A percentile compares a stretch with the other conserved stretches of the same genome.
Evolutionary conservation across 2,888 invertebrate genomes (phyloP).

Genomic region (Iphiclides podalirius): DNA sequence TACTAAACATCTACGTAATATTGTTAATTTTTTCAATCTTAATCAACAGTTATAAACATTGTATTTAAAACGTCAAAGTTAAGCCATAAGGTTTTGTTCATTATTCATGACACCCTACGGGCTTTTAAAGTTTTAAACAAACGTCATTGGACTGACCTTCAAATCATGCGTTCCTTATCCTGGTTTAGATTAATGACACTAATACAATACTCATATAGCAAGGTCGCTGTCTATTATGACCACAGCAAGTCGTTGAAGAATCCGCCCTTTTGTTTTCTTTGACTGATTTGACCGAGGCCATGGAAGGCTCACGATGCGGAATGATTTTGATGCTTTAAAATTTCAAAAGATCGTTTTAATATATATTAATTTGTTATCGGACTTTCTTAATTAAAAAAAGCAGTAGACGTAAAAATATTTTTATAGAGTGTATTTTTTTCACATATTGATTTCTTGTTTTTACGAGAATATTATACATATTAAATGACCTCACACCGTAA

Average conservation of each 20-base stretch:
- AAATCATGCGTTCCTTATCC: slow-evolving; percentile 37
- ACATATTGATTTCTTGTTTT: too few relatives aligned
- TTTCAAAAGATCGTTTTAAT: neutral
- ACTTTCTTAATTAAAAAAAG: neutral
- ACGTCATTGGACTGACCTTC: slow-evolving; percentile 31
- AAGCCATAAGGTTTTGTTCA: too few relatives aligned
- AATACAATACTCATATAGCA: slow-evolving; percentile 35
- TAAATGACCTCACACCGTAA: too few relatives aligned
- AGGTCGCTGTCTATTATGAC: slow-evolving; percentile 36
- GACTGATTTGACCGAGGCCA: slow-evolving; percentile 33
- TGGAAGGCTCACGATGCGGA: slow-evolving; percentile 42
- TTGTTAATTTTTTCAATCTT: too few relatives aligned
- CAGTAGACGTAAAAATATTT: too few relatives aligned
- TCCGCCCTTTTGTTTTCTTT: slow-evolving; percentile 40
- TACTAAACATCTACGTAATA: too few relatives aligned
- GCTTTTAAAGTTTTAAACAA: slow-evolving; percentile 22
- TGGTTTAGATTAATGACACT: slow-evolving; percentile 28
- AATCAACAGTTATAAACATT: too few relatives aligned
- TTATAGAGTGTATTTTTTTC: too few relatives aligned
- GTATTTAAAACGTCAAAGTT: too few relatives aligned
- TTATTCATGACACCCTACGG: too few relatives aligned
- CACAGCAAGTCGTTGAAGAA: slow-evolving; percentile 29
- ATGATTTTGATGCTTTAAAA: slow-evolving; percentile 23
- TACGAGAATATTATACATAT: too few relatives aligned
- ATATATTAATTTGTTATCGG: too few relatives aligned